Evolutionary conservation across 2,888 invertebrate genomes (phyloP).

Genomic region (Heliconius charithonia): DNA sequence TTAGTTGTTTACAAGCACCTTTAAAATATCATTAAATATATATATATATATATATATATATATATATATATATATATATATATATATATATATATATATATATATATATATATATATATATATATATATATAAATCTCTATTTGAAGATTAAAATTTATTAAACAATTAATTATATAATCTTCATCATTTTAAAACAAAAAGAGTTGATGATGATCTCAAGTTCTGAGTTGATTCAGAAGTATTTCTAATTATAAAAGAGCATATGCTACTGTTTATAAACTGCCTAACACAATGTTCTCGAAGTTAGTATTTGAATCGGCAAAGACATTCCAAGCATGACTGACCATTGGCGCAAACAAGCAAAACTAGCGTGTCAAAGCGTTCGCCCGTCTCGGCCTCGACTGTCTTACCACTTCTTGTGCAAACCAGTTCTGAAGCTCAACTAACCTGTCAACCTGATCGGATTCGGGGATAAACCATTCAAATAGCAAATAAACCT

Average conservation of each 20-base stretch:
- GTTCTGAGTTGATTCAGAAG: background rate
- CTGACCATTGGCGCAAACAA: slow-evolving; percentile 65
- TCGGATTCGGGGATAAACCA: slow-evolving; percentile 1
- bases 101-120: too few relatives aligned
- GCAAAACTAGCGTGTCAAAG: slow-evolving; percentile 61
- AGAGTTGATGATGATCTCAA: slow-evolving; percentile 18
- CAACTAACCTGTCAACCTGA: slow-evolving; percentile 29
- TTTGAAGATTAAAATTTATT: background rate
- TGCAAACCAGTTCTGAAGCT: slow-evolving; percentile 67
- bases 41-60: too few relatives aligned
- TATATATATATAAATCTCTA: background rate
- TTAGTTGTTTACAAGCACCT: background rate
- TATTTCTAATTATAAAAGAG: background rate
- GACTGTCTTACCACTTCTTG: slow-evolving; percentile 71
- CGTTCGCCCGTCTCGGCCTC: slow-evolving; percentile 77
- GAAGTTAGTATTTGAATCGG: slow-evolving; percentile 63
- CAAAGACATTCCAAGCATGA: slow-evolving; percentile 76
- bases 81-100: too few relatives aligned
- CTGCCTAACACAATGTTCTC: slow-evolving; percentile 48
- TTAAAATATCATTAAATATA: background rate
- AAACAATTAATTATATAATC: too few relatives aligned
- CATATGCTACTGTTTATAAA: slow-evolving; percentile 25
- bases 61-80: too few relatives aligned
- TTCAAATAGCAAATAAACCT: slow-evolving; percentile 1
- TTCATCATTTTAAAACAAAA: too few relatives aligned